A percentile compares a stretch with the other conserved stretches of the same genome.
These are phyloP conservation scores for Galeruca laticollis DNA, from an alignment of 2,888 invertebrate species.

Conservation along the genomic window DNA sequence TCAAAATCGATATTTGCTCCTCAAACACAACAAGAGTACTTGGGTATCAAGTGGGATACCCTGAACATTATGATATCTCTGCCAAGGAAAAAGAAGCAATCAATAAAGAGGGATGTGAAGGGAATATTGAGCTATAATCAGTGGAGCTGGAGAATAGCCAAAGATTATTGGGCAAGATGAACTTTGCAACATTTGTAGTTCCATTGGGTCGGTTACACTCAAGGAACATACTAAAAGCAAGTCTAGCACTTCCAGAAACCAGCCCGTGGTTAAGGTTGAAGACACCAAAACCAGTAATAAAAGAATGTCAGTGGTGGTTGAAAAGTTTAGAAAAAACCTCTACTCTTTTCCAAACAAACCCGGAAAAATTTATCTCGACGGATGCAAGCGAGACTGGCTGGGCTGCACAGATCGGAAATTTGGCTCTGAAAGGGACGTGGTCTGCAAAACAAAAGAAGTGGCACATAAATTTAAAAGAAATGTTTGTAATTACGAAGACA, in stretches of 20 bases:
- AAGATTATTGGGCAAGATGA: conserved; percentile 33
- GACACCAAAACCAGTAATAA: conserved; percentile 8
- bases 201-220: no score
- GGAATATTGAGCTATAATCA: no score
- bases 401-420: conserved; percentile 40
- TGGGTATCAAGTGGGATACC: background rate
- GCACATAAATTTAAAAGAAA: conserved; percentile 47
- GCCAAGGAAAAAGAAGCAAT: background rate
- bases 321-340: conserved; percentile 22
- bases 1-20: background rate
- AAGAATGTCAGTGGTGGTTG: conserved; percentile 41
- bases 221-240: conserved; percentile 21
- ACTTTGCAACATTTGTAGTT: conserved; percentile 29
- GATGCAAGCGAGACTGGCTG: conserved; percentile 46
- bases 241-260: conserved; percentile 15
- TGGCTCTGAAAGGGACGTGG: conserved; percentile 30
- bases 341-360: conserved; percentile 39
- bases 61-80: background rate
- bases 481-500: conserved; percentile 36
- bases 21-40: background rate
- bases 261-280: no score
- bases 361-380: conserved; percentile 42
- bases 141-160: conserved; percentile 35
- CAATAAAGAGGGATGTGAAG: background rate
- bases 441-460: conserved; percentile 31